phyloP scores from a whole-genome alignment of 2,113 vertebrate genomes.

The Aphyosemion australe region DNA sequence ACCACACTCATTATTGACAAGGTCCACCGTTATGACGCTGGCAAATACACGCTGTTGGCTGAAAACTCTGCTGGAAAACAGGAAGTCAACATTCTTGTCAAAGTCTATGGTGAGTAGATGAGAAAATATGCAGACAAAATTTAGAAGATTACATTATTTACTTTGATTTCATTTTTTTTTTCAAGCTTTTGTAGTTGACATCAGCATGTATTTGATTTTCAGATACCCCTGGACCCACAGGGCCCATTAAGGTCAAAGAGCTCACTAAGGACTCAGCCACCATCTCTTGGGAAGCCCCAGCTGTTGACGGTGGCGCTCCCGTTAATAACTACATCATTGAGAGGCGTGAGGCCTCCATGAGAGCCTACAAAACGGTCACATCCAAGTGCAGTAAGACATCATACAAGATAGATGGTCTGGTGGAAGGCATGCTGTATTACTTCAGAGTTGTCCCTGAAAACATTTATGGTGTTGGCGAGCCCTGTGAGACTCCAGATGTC shows the following conservation, averaged over 20 bases:
- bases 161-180: not conserved
- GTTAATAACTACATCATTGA: conserved; percentile 96
- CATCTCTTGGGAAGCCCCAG: conserved; percentile 93
- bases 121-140: not conserved
- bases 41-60: conserved; percentile 92
- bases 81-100: conserved; percentile 91
- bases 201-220: conserved; percentile 9
- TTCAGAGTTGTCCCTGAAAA: conserved; percentile 97
- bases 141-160: no score
- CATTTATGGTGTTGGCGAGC: conserved; percentile 94
- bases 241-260: conserved; percentile 90
- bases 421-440: conserved; percentile 95
- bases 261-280: conserved; percentile 89
- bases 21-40: conserved; percentile 96
- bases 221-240: conserved; percentile 96
- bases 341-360: conserved; percentile 96
- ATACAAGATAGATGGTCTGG: conserved; percentile 88
- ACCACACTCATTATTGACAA: conserved; percentile 93
- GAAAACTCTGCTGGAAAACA: conserved; percentile 97
- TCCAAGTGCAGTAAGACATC: conserved; percentile 95
- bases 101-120: conserved; percentile 89
- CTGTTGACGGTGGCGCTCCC: conserved; percentile 93
- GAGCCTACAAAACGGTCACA: conserved; percentile 96
- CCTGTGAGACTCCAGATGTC: conserved; percentile 89
- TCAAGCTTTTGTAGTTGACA: not conserved